Percentiles rank a stretch among this genome's conserved stretches.
Evolutionary conservation across 2,113 vertebrate genomes (phyloP).

Genomic region (Romanogobio albipinnatus): DNA sequence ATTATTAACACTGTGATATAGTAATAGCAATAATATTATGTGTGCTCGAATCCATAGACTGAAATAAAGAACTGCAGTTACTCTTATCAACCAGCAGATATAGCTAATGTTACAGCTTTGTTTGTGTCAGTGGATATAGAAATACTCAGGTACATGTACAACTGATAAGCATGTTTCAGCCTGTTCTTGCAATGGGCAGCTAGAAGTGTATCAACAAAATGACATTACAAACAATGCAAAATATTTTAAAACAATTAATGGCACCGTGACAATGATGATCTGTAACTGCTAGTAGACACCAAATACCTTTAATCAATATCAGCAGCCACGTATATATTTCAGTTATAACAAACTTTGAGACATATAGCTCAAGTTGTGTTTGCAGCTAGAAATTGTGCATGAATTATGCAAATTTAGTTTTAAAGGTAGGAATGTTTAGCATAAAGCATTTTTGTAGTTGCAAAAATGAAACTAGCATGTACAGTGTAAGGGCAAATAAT

Average conservation of each 20-base stretch:
- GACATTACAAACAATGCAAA: neutral
- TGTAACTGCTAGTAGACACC: slow-evolving; percentile 7
- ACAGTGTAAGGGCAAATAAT: neutral
- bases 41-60: neutral
- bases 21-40: neutral
- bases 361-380: neutral
- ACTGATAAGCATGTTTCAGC: neutral
- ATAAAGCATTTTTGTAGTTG: neutral
- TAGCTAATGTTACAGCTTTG: slow-evolving; percentile 28
- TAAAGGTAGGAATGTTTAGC: neutral
- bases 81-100: slow-evolving; percentile 44
- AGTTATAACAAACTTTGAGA: neutral
- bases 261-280: neutral
- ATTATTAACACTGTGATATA: slow-evolving; percentile 12
- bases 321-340: neutral
- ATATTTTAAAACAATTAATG: neutral
- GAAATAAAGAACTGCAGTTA: neutral
- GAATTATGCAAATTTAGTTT: neutral
- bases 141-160: neutral
- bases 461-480: slow-evolving; percentile 16
- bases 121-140: neutral
- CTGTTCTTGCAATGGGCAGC: neutral
- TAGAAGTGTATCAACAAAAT: neutral
- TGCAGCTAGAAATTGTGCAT: slow-evolving; percentile 2
- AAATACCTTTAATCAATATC: slow-evolving; percentile 14